Conservation (phyloP, 2,888 invertebrate genomes). For the Spilosoma lubricipeda region DNA sequence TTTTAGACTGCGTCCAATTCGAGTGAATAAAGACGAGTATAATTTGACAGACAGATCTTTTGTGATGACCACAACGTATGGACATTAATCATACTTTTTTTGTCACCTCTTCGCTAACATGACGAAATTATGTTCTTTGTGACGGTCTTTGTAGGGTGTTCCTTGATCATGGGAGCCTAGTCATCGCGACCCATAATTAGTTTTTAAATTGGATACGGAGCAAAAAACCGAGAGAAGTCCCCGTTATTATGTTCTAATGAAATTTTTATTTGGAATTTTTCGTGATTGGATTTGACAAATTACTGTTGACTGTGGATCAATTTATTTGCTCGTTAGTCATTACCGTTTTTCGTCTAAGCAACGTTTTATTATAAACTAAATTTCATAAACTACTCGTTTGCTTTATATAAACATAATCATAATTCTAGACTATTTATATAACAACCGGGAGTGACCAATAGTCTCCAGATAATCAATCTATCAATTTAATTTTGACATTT, state of each 20-base stretch:
- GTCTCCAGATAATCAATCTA: background rate
- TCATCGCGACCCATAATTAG: constrained; percentile 82
- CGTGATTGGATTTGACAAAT: constrained; percentile 83
- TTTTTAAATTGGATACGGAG: constrained; percentile 82
- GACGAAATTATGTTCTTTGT: constrained; percentile 82
- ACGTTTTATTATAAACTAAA: constrained; percentile 43
- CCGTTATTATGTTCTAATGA: constrained; percentile 79
- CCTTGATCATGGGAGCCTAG: constrained; percentile 76
- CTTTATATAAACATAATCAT: background rate
- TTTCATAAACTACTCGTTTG: constrained; percentile 21
- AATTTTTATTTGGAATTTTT: constrained; percentile 70
- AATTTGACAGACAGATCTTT: constrained; percentile 73
- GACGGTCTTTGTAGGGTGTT: constrained; percentile 72
- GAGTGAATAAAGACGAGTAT: constrained; percentile 61
- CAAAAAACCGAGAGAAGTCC: constrained; percentile 77
- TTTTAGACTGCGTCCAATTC: constrained; percentile 53
- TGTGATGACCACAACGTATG: constrained; percentile 66
- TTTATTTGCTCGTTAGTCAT: constrained; percentile 71
- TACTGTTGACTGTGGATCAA: constrained; percentile 68
- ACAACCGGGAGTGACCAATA: background rate
- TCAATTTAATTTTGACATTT: background rate
- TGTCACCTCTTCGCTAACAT: constrained; percentile 81
- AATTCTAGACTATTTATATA: background rate
- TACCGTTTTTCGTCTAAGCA: constrained; percentile 58
- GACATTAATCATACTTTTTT: constrained; percentile 83